Conservation (phyloP, 2,797 vertebrate genomes). For the Notolepis coatsorum region DNA sequence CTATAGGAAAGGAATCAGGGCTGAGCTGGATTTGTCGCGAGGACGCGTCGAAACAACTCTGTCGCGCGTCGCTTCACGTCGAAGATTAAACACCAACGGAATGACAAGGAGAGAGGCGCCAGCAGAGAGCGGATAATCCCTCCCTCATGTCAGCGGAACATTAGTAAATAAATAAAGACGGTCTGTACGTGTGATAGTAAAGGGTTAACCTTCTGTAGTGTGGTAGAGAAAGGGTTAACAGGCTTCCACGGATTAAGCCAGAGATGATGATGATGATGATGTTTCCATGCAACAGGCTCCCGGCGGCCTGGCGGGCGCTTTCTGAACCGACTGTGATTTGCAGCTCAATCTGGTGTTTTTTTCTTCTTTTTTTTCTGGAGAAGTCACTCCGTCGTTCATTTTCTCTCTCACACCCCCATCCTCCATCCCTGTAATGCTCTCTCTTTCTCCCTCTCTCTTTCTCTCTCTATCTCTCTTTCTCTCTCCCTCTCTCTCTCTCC, state of each 20-base stretch:
- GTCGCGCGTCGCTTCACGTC: not conserved
- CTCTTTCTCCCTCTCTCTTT: slow-evolving; percentile 34
- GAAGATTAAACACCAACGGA: slow-evolving; percentile 21
- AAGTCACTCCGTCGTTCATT: slow-evolving; percentile 46
- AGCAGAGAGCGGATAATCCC: slow-evolving; percentile 47
- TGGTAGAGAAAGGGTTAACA: too few species aligned
- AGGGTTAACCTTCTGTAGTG: too few species aligned
- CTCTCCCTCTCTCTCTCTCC: slow-evolving; percentile 9
- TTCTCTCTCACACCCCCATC: slow-evolving; percentile 18
- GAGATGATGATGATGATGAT: slow-evolving; percentile 77
- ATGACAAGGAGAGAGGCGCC: slow-evolving; percentile 15
- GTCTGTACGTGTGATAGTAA: too few species aligned
- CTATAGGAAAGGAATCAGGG: not conserved
- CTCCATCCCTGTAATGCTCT: slow-evolving; percentile 39
- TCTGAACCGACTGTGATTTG: slow-evolving; percentile 79
- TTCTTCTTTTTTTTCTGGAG: too few species aligned
- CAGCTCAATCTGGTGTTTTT: slow-evolving; percentile 71
- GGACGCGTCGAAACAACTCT: not conserved
- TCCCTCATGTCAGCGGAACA: slow-evolving; percentile 43
- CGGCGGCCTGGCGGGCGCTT: slow-evolving; percentile 67
- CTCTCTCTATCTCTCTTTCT: not conserved
- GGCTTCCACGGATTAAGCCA: slow-evolving; percentile 82
- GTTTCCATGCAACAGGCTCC: slow-evolving; percentile 88
- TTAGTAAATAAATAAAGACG: slow-evolving; percentile 72
- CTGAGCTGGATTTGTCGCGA: not conserved